Evolutionary conservation across 2,888 invertebrate genomes (phyloP), one percentile per base, ranked within the genome.

Genomic region (Lepidochrysops patricia): DNA sequence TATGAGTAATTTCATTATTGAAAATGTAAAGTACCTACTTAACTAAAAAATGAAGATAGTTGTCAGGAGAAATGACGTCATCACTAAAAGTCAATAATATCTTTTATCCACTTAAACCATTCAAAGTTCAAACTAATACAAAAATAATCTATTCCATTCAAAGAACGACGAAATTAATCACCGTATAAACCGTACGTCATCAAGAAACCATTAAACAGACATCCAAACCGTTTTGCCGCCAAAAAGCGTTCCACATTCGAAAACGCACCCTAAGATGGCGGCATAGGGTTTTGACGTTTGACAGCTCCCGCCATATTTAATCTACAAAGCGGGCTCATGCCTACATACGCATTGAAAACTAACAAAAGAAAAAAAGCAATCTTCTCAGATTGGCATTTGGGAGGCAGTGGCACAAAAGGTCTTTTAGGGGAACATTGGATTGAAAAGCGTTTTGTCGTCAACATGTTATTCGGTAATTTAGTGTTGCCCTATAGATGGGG

Each of bases 311-410:
- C 72, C 76, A 83, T 81, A 86, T 88, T 88, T 87, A 88, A 87
- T 88, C 80, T 82, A 87, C 87, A 89, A 89, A 84, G 80, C 76
- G 72, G 67, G 72, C 77, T 76, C 77, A 77, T 75, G 75, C 77
- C 73, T 72, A 82, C 85, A 84, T 82, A 76, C 80, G 82, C 84
- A 88, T 88, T 88, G 85, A 86, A 82, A 84, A 86, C 84, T 83
- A 79, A 89, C 88, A 89, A 89, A 87, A 82, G 88, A 86, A 88
- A 85, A 86, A 89, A 89, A 89, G 88, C 88, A 88, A 89, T 88
- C 88, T 85, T 77, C 73, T 67, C 80, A 85, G 87, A 88, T 88
- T 88, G 88, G 88, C 88, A 86, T 85, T 87, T 85, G 84, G 83
- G 84, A 83, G 80, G 70, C 74, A 71, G 50, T 29, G 67, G 67